Conservation (phyloP, 2,888 invertebrate genomes). For the Heteromurus nitidus region DNA sequence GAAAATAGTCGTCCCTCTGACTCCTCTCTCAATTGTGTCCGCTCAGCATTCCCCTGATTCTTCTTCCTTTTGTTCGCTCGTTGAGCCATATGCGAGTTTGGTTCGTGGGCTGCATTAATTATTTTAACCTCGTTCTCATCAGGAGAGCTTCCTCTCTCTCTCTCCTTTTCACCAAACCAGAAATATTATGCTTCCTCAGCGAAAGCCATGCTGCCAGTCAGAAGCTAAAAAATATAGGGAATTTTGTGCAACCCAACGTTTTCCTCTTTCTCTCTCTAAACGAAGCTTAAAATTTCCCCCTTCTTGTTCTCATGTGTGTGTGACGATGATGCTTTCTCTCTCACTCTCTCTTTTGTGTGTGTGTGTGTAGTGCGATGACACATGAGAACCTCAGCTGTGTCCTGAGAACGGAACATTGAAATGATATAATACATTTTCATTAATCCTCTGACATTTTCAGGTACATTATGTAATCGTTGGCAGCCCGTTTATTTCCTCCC, state of each 20-base stretch:
- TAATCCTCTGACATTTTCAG: slow-evolving; percentile 57
- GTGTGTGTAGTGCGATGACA: background rate
- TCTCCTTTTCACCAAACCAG: too few species aligned
- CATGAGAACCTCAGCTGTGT: slow-evolving; percentile 36
- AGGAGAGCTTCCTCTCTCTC: background rate
- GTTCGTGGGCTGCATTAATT: slow-evolving; percentile 53
- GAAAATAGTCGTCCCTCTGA: too few species aligned
- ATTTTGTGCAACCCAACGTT: background rate
- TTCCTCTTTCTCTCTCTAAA: background rate
- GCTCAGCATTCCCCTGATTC: too few species aligned
- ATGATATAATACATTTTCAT: slow-evolving; percentile 50
- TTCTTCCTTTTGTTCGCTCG: background rate
- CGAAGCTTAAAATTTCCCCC: background rate
- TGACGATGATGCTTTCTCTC: background rate
- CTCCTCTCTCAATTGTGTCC: too few species aligned
- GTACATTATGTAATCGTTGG: slow-evolving; percentile 52
- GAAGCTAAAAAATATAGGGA: too few species aligned
- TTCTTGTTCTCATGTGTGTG: background rate
- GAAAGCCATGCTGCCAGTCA: too few species aligned
- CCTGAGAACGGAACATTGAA: slow-evolving; percentile 28
- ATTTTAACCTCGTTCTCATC: slow-evolving; percentile 45
- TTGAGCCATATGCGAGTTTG: background rate
- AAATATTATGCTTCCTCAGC: too few species aligned
- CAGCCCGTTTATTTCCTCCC: slow-evolving; percentile 36
- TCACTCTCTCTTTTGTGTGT: background rate